phyloP scores from a whole-genome alignment of 2,888 invertebrate species.

The Thera britannica region DNA sequence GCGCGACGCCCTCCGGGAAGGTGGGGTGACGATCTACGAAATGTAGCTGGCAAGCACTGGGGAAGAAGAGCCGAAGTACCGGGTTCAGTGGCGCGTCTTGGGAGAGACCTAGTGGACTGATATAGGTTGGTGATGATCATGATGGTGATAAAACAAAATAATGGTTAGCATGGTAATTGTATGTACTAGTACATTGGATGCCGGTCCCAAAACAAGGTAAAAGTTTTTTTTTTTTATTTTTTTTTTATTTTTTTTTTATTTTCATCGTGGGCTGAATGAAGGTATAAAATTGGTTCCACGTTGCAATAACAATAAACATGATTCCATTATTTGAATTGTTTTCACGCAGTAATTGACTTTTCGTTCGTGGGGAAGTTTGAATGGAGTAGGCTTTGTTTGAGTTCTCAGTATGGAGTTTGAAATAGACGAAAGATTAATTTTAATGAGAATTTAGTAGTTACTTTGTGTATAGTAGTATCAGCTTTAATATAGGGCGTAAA shows the following conservation, averaged over 20 bases:
- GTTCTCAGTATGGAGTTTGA: constrained; percentile 15
- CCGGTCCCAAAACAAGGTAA: constrained; percentile 1
- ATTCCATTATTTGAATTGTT: constrained; percentile 49
- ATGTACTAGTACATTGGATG: background rate
- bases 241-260: no score
- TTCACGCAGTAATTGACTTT: constrained; percentile 54
- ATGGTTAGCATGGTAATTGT: no score
- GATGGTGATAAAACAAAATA: no score
- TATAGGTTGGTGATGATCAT: no score
- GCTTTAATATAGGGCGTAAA: background rate
- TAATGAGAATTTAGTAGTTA: background rate
- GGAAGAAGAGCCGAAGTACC: no score
- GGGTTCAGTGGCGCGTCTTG: no score
- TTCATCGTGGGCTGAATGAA: constrained; percentile 12
- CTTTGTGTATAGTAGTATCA: background rate
- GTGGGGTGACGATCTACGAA: no score
- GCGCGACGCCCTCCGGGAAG: no score
- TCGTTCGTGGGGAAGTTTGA: constrained; percentile 45
- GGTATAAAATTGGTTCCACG: constrained; percentile 40
- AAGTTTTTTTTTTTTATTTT: no score
- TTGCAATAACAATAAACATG: constrained; percentile 42
- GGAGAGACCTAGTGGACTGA: no score
- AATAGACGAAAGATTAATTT: constrained; percentile 12
- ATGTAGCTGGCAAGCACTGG: no score
- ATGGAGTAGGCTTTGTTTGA: constrained; percentile 32